phyloP scores from a whole-genome alignment of 2,797 vertebrate species.

The Spinus olivaceus region DNA sequence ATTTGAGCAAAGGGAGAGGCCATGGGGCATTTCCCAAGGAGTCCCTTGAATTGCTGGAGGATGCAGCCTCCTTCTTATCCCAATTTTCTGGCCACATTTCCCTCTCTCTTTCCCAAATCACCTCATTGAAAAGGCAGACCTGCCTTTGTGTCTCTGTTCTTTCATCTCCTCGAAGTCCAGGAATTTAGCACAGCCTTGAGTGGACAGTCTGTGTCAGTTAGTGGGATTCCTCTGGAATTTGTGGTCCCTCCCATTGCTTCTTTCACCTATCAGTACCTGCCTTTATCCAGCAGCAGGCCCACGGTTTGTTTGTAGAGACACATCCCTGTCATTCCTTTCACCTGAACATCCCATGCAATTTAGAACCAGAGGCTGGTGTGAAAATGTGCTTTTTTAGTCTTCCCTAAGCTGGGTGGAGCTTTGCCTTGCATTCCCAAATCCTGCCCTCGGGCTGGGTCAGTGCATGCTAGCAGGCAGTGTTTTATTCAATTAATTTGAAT shows the following conservation, averaged over 20 bases:
- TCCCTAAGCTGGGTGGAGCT: neutral
- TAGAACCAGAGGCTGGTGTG: neutral
- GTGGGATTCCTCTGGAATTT: neutral
- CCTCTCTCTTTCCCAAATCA: neutral
- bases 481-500: neutral
- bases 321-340: neutral
- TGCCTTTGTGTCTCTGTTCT: neutral
- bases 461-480: neutral
- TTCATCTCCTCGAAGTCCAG: neutral
- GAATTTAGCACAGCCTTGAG: neutral
- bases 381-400: neutral
- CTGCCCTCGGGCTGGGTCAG: neutral
- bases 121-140: neutral
- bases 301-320: neutral
- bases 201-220: neutral
- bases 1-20: neutral
- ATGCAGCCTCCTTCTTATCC: neutral
- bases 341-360: neutral
- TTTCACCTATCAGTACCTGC: neutral
- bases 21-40: neutral
- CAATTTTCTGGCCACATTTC: neutral
- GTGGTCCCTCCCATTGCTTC: neutral
- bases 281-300: neutral
- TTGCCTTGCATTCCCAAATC: neutral
- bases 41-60: neutral